Conservation (phyloP, 2,797 vertebrate species). For the Stomatorhinus walkeri region DNA sequence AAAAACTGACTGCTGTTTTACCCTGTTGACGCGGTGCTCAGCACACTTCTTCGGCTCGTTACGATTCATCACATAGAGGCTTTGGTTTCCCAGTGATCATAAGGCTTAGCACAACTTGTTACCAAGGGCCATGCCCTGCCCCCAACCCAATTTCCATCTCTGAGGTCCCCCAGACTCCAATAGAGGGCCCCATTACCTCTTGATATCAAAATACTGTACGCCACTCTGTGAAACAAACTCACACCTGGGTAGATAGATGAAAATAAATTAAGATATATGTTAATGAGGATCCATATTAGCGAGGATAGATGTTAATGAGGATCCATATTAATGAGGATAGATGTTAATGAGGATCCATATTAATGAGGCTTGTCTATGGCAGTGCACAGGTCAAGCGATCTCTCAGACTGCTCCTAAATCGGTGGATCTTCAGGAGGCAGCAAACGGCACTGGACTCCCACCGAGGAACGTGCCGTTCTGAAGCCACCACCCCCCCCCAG, state of each 20-base stretch:
- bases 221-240: neutral
- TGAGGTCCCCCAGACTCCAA: neutral
- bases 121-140: neutral
- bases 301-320: neutral
- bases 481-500: neutral
- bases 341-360: conserved; percentile 10
- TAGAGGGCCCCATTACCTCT: neutral
- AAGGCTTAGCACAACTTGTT: neutral
- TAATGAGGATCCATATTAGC: conserved; percentile 19
- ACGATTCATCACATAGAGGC: conserved; percentile 16
- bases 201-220: conserved; percentile 8
- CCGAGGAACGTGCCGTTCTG: neutral
- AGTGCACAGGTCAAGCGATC: neutral
- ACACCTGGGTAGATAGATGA: neutral
- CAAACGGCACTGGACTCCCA: neutral
- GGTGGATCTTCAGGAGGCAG: neutral
- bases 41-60: neutral
- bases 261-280: conserved; percentile 7
- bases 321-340: neutral
- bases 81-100: conserved; percentile 14
- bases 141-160: neutral
- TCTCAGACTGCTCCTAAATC: neutral
- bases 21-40: neutral
- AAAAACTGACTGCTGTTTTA: neutral
- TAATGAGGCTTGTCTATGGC: conserved; percentile 1